phyloP scores from a whole-genome alignment of 2,113 vertebrate genomes.

The Rhinolophus ferrumequinum region DNA sequence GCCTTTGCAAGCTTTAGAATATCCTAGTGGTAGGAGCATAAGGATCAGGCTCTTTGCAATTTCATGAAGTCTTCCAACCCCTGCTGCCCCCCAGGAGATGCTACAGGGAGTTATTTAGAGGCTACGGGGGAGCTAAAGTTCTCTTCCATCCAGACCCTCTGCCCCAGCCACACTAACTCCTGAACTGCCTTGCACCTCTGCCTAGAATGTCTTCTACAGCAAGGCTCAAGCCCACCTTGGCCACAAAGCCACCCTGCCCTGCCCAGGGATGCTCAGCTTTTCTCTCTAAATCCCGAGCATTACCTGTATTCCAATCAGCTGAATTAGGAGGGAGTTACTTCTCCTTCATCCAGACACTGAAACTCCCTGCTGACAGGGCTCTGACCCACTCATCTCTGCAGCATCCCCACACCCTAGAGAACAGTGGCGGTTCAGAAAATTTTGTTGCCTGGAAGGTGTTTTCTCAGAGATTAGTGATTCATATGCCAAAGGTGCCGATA shows the following conservation, averaged over 20 bases:
- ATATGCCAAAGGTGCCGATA: not conserved
- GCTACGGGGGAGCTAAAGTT: not conserved
- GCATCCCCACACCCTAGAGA: not conserved
- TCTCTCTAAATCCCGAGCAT: not conserved
- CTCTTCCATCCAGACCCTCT: not conserved
- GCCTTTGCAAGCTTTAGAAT: not conserved
- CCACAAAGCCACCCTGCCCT: not conserved
- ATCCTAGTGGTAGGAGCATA: not conserved
- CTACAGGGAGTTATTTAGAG: not conserved
- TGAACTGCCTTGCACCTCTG: not conserved
- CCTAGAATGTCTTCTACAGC: not conserved
- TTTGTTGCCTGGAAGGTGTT: not conserved
- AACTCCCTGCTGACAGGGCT: conserved; percentile 6
- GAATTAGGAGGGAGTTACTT: not conserved
- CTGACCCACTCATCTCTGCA: not conserved
- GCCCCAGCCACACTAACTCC: not conserved
- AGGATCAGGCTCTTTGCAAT: not conserved
- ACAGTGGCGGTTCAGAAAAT: not conserved
- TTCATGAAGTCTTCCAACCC: not conserved
- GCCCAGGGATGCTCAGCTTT: not conserved
- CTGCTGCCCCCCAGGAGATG: not conserved
- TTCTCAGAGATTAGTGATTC: not conserved
- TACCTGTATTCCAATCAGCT: not conserved
- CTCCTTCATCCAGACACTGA: not conserved
- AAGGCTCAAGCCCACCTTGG: not conserved